Evolutionary conservation across 1,140 invertebrate species (phyloP).

Genomic region (Macrobrachium nipponense): DNA sequence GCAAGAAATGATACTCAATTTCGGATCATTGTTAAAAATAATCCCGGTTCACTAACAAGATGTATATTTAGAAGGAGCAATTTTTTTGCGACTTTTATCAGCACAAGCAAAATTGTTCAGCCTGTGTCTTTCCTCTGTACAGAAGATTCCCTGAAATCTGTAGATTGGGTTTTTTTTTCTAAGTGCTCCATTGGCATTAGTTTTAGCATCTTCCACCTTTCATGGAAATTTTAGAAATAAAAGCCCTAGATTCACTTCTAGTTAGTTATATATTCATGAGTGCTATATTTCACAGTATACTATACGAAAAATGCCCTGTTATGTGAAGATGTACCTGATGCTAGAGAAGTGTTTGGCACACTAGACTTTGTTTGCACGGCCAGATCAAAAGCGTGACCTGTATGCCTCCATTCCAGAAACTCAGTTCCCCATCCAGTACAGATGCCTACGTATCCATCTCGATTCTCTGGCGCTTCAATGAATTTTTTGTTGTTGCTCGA

Average conservation of each 20-base stretch:
- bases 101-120: too few relatives aligned
- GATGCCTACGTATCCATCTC: constrained; percentile 24
- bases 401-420: constrained; percentile 37
- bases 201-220: not conserved
- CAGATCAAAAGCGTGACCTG: constrained; percentile 22
- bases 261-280: too few relatives aligned
- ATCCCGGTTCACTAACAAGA: too few relatives aligned
- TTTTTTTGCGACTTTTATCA: too few relatives aligned
- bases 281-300: not conserved
- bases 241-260: too few relatives aligned
- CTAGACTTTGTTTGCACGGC: not conserved
- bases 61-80: too few relatives aligned
- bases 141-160: too few relatives aligned
- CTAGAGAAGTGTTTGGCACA: constrained; percentile 42
- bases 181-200: too few relatives aligned
- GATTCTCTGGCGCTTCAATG: not conserved
- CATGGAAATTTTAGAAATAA: not conserved
- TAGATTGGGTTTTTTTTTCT: too few relatives aligned
- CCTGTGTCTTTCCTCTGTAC: too few relatives aligned
- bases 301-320: not conserved
- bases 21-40: too few relatives aligned
- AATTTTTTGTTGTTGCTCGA: not conserved
- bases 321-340: constrained; percentile 25
- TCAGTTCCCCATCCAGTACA: constrained; percentile 41
- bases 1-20: too few relatives aligned